phyloP scores from a whole-genome alignment of 2,113 vertebrate species.

The Lophotis ruficrista region DNA sequence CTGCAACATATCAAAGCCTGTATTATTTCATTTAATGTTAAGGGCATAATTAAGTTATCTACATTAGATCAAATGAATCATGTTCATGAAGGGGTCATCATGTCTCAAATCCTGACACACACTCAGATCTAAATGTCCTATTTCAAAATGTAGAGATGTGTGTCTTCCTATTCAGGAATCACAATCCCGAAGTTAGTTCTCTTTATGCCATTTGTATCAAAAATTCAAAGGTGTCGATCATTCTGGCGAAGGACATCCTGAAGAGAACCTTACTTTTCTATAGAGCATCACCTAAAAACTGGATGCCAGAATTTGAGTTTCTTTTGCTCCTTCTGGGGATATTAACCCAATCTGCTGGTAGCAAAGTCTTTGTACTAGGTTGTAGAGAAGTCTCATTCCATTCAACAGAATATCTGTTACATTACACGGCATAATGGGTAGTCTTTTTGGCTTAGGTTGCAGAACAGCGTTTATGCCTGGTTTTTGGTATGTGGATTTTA shows the following conservation, averaged over 20 bases:
- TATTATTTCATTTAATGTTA: background rate
- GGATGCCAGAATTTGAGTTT: background rate
- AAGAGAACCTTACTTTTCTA: background rate
- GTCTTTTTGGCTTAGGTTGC: background rate
- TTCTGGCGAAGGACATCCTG: background rate
- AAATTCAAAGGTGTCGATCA: background rate
- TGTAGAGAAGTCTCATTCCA: background rate
- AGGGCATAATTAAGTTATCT: background rate
- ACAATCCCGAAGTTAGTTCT: background rate
- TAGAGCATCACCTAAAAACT: background rate
- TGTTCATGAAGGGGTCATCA: background rate
- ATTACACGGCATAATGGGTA: background rate
- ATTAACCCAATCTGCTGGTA: background rate
- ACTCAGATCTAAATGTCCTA: background rate
- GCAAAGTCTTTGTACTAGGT: background rate
- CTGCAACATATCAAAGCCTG: background rate
- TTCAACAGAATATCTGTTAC: background rate
- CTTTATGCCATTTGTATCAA: background rate
- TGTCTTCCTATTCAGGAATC: background rate
- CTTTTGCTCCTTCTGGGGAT: background rate
- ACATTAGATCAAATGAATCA: background rate
- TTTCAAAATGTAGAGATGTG: background rate
- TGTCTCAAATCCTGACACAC: background rate
- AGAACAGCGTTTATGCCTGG: background rate
- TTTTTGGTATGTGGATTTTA: background rate